Evolutionary conservation across 1,140 invertebrate genomes (phyloP).

Genomic region (Drosophila sucinea): DNA sequence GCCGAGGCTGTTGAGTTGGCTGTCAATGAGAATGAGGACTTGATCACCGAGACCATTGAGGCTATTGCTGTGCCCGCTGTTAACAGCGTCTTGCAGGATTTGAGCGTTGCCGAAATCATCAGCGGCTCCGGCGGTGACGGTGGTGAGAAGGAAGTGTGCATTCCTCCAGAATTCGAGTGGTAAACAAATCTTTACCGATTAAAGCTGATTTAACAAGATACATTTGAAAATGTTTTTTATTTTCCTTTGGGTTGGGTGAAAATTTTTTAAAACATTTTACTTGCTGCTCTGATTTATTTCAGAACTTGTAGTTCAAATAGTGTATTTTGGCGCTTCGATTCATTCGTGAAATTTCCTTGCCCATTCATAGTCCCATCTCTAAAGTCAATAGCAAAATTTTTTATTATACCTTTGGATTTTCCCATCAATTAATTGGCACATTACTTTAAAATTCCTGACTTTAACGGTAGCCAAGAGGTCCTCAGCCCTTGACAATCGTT

Average conservation of each 20-base stretch:
- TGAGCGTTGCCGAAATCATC: constrained; percentile 64
- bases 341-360: too few relatives aligned
- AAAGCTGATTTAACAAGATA: constrained; percentile 42
- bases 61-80: constrained; percentile 65
- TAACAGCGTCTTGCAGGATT: constrained; percentile 61
- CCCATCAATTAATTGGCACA: too few relatives aligned
- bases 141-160: constrained; percentile 73
- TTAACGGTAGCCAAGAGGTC: too few relatives aligned
- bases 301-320: too few relatives aligned
- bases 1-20: constrained; percentile 67
- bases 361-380: too few relatives aligned
- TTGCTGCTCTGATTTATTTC: too few relatives aligned
- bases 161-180: constrained; percentile 74
- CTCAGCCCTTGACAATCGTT: neutral
- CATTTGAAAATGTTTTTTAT: constrained; percentile 3
- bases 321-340: too few relatives aligned
- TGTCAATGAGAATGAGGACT: constrained; percentile 77
- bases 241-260: constrained; percentile 2
- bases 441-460: too few relatives aligned
- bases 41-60: constrained; percentile 75
- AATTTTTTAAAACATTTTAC: neutral
- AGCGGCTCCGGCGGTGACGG: constrained; percentile 57
- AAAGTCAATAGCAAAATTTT: too few relatives aligned
- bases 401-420: too few relatives aligned
- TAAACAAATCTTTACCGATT: constrained; percentile 47